Conservation (phyloP, 2,797 vertebrate species). For the Craterocephalus amniculus region DNA sequence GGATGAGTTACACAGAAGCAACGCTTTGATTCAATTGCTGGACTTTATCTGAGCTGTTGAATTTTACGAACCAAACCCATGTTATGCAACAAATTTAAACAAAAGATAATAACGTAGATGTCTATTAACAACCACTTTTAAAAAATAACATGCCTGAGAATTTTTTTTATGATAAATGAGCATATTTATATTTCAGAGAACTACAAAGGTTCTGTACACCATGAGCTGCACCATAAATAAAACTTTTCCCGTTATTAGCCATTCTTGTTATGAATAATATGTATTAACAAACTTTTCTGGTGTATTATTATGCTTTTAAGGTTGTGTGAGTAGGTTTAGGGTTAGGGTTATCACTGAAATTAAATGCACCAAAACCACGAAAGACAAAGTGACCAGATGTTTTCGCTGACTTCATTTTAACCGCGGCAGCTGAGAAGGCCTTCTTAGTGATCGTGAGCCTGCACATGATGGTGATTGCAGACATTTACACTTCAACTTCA, state of each 20-base stretch:
- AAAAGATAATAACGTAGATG: not conserved
- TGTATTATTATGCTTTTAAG: not conserved
- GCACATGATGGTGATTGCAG: not conserved
- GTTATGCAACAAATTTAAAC: slow-evolving; percentile 5
- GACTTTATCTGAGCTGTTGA: not conserved
- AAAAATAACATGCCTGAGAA: not conserved
- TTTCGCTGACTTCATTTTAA: not conserved
- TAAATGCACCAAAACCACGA: not conserved
- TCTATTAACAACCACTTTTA: not conserved
- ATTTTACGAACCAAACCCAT: not conserved
- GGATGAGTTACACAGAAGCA: not conserved
- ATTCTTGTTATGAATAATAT: not conserved
- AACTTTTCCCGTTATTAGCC: not conserved
- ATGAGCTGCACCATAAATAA: not conserved
- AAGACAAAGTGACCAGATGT: not conserved
- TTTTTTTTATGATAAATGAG: not conserved
- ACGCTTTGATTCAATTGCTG: not conserved
- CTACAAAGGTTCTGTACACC: not conserved
- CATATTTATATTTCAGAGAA: not conserved
- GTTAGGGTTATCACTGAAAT: no score
- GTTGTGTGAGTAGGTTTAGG: not conserved
- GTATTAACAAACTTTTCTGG: not conserved
- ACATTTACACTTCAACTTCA: not conserved
- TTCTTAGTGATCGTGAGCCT: not conserved
- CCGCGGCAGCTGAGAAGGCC: not conserved